Conservation (phyloP, 2,888 invertebrate genomes). For the Acrocyrtus sp. region DNA sequence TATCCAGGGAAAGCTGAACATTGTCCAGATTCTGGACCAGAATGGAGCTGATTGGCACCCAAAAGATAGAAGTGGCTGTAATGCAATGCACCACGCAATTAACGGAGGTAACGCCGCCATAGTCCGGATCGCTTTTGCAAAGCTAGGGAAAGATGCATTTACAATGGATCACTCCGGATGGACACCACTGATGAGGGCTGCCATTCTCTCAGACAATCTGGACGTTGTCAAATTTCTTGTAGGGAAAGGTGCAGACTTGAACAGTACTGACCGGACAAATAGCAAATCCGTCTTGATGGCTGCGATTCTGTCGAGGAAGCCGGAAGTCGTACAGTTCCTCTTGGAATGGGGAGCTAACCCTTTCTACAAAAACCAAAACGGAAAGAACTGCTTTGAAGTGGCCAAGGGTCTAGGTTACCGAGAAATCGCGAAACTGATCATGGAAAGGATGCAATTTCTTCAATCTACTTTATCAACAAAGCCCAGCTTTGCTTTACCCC, state of each 20-base stretch:
- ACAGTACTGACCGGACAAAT: constrained; percentile 42
- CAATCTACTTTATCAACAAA: not conserved
- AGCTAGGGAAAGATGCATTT: constrained; percentile 55
- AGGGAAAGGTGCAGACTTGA: constrained; percentile 54
- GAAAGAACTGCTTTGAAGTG: constrained; percentile 60
- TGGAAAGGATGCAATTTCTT: constrained; percentile 4
- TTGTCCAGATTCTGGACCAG: constrained; percentile 57
- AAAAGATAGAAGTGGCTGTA: constrained; percentile 62
- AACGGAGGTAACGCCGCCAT: constrained; percentile 58
- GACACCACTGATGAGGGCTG: constrained; percentile 63
- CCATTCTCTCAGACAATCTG: constrained; percentile 50
- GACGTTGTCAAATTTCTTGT: constrained; percentile 58
- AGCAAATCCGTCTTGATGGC: constrained; percentile 58
- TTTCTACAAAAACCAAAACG: constrained; percentile 53
- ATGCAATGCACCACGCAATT: constrained; percentile 63
- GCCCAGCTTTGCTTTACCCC: not conserved
- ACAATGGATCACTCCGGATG: constrained; percentile 61
- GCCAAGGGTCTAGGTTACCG: constrained; percentile 43
- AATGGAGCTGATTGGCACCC: constrained; percentile 60
- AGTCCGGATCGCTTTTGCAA: constrained; percentile 57
- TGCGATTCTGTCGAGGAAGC: constrained; percentile 46
- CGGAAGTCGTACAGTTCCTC: constrained; percentile 54
- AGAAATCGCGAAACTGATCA: constrained; percentile 12
- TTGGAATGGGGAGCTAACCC: constrained; percentile 60
- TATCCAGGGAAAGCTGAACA: constrained; percentile 55